Evolutionary conservation across 2,888 invertebrate genomes (phyloP), one percentile per base, ranked within the genome.

Genomic region (Oligia fasciuncula): DNA sequence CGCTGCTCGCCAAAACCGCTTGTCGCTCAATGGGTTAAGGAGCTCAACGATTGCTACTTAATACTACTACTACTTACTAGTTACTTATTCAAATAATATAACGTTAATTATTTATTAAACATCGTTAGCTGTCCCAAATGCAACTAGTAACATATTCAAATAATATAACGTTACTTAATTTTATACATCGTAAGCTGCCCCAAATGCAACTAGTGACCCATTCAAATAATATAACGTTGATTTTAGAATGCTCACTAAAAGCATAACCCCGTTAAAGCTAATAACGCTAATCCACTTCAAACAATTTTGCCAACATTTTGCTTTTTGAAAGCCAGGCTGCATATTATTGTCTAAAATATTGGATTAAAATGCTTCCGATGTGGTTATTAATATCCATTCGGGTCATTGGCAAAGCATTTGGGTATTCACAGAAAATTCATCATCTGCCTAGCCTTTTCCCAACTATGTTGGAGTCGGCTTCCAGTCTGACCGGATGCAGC

Each of bases 161-260:
- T 40, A 40, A 40, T 40, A 40, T 40, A 40, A 40, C 5, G 40
- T 40, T 40, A 40, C 2, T 60, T 60, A 60, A 13, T n/a, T 8
- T 3, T 35, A 63, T 46, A 46, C 11, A 19, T 49, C 6, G 1
- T 51, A 4, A 69, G 19, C 49, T 19, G 4, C 3, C 19, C 29
- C 29, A 3, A 23, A 74, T 46, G 11, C 77, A 62, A 71, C 35
- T 29, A 66, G 35, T 35, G 23, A n/a, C 29, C 19, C 0, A 66
- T 70, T 43, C 2, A 43, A 17, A 19, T 11, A 46, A 62, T 66
- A 54, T 60, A 70, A 35, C 0, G 13, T 71, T 57, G 3, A 51
- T 35, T 81, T 69, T 35, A 8, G 35, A 65, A 73, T 60, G 63
- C 35, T 66, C 8, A 43, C 51, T 80, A 76, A 83, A 80, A 85